Evolutionary conservation across 1,140 invertebrate species (phyloP), one percentile per base, ranked within the genome.

Genomic region (Drosophila fuyamai): DNA sequence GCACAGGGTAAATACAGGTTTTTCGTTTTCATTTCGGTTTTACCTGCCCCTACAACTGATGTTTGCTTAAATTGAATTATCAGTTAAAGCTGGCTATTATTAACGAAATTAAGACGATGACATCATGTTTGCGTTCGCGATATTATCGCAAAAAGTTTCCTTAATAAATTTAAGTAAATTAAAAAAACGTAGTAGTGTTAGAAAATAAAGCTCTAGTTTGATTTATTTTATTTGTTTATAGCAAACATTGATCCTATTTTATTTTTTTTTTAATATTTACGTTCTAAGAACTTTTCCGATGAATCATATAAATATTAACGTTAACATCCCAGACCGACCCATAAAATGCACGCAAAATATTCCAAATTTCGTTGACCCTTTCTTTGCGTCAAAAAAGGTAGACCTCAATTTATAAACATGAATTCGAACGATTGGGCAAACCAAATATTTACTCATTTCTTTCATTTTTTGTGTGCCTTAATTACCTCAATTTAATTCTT

Each of bases 31-130:
- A 41, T 48, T 78, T 53, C 27, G n/a, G 13, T 16, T 54, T 55
- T 40, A 40, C 40, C 23, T 47, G 60, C 53, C 43, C 57, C 38
- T 50, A 44, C 62, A 61, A 60, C 63, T 65, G 4, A 48, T 89
- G 83, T 88, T 89, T 83, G 73, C 66, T 62, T 78, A 89, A 84
- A 89, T 84, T 84, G 53, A 89, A 89, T 89, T 89, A 89, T 89
- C 84, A 89, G 66, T 68, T 66, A 60, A 60, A 50, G 76, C 76
- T 50, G 50, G 27, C 43, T 12, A 29, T 51, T 51, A 78, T 32
- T 78, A 56, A 40, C 46, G 4, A 65, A 68, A 50, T 77, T 54
- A 67, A 61, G 66, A 65, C 65, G 36, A 79, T 88, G 83, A 88
- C 68, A 89, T 88, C 83, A 88, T 76, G 41, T 66, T 85, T 27